Evolutionary conservation across 2,113 vertebrate genomes (phyloP), one percentile per base, ranked within the genome.

Genomic region (Emydura subglobosa): DNA sequence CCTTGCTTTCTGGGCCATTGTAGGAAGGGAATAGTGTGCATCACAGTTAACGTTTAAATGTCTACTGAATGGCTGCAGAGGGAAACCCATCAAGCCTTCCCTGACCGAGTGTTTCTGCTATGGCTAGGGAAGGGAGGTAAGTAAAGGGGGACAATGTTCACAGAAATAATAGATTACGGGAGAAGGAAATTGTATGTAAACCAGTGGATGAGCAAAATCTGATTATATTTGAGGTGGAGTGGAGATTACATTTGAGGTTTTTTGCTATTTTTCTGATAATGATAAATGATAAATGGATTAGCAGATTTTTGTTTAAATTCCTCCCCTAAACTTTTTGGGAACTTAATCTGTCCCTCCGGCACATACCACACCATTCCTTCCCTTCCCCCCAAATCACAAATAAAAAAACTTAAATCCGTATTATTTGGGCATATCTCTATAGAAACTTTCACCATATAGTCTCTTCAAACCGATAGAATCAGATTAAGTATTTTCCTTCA

Each of bases 231-330:
- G 87, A 95, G 81, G 80, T 34, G 83, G 74, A 44, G 16, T 82
- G 50, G 81, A 89, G 83, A 94, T 95, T 95, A 95, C 89, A 65
- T 72, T 87, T 88, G 87, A 93, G 51, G 3, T 76, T 96, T 92
- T 92, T 96, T 82, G 72, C 22, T 84, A 51, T 86, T 74, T 95
- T 42, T 94, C 85, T 88, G 55, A 79, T 39, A 90, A 90, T 72
- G 94, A 80, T 89, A 89, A 89, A 94, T 89, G 51, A 80, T 89
- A 89, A 89, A 94, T 89, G 51, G 50, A 84, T 34, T 94, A 87
- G n/a, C 92, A 93, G 61, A 25, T 88, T 80, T 82, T 93, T 92
- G 61, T 80, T 93, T 91, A 87, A 96, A 61, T 61, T n/a, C 39
- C 47, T 93, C 53, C 22, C 22, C 39, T 93, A 81, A 86, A 82